phyloP scores from a whole-genome alignment of 2,888 invertebrate species.

The Linyphia triangularis region DNA sequence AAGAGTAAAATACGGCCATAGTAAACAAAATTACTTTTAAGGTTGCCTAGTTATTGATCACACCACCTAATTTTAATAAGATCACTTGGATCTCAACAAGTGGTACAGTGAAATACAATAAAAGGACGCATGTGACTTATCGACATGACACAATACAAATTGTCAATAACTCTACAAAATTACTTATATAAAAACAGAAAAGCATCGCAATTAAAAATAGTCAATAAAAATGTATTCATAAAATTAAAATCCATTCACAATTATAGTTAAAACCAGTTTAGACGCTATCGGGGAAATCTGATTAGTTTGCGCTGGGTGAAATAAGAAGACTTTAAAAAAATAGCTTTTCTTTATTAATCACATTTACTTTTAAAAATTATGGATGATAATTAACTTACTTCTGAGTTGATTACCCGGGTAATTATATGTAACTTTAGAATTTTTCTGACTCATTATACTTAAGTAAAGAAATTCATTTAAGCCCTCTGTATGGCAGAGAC shows the following conservation, averaged over 20 bases:
- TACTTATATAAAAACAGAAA: no score
- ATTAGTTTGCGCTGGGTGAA: not conserved
- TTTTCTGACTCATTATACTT: constrained; percentile 67
- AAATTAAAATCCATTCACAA: no score
- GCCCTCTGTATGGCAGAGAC: constrained; percentile 64
- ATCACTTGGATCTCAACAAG: not conserved
- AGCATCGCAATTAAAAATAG: no score
- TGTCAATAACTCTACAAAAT: not conserved
- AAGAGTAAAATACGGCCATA: no score
- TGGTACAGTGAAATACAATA: not conserved
- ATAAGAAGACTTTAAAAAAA: not conserved
- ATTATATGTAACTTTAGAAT: constrained; percentile 45
- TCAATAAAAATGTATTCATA: not conserved
- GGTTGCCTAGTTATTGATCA: no score
- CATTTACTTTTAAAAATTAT: not conserved
- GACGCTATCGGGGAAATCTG: not conserved
- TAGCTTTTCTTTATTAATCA: not conserved
- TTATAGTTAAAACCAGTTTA: not conserved
- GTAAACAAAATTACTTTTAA: no score
- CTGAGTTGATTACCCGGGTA: constrained; percentile 12
- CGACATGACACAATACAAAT: not conserved
- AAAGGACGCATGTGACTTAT: not conserved
- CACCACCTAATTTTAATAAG: not conserved
- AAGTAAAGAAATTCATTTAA: constrained; percentile 56
- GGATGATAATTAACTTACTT: constrained; percentile 36